Conservation (phyloP, 2,113 vertebrate species). For the Eurystomus gularis region DNA sequence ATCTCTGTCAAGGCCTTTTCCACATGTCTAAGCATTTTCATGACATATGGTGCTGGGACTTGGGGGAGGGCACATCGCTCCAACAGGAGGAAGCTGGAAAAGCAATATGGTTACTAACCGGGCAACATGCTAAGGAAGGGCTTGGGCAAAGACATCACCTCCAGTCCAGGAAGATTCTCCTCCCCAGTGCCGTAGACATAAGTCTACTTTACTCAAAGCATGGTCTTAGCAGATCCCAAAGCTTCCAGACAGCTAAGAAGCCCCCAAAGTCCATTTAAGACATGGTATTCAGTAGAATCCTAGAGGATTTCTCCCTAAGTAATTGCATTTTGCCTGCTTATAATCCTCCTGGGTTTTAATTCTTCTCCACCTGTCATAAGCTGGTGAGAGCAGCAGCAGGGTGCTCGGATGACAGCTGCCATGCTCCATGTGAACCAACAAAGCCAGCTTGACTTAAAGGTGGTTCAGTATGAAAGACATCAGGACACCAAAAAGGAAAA, state of each 20-base stretch:
- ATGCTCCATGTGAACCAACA: not conserved
- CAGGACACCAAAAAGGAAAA: not conserved
- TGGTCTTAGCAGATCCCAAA: not conserved
- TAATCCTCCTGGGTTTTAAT: constrained; percentile 18
- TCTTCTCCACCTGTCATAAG: not conserved
- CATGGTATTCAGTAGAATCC: not conserved
- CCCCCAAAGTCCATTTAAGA: not conserved
- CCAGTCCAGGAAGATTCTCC: not conserved
- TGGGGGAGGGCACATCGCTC: constrained; percentile 23
- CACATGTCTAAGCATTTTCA: constrained; percentile 80
- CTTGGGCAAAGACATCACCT: not conserved
- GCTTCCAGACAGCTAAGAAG: constrained; percentile 30
- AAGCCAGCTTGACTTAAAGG: not conserved
- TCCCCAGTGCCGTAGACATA: not conserved
- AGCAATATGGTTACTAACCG: not conserved
- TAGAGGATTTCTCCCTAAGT: not conserved
- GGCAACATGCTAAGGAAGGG: not conserved
- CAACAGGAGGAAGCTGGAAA: not conserved
- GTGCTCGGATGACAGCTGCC: not conserved
- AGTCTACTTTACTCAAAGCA: not conserved
- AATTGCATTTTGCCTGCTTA: constrained; percentile 11
- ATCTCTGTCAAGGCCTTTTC: constrained; percentile 79
- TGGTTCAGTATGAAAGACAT: not conserved
- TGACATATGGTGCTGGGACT: constrained; percentile 78
- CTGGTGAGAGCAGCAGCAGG: not conserved